Evolutionary conservation across 2,888 invertebrate species (phyloP).

Genomic region (Drosophila niveifrons): DNA sequence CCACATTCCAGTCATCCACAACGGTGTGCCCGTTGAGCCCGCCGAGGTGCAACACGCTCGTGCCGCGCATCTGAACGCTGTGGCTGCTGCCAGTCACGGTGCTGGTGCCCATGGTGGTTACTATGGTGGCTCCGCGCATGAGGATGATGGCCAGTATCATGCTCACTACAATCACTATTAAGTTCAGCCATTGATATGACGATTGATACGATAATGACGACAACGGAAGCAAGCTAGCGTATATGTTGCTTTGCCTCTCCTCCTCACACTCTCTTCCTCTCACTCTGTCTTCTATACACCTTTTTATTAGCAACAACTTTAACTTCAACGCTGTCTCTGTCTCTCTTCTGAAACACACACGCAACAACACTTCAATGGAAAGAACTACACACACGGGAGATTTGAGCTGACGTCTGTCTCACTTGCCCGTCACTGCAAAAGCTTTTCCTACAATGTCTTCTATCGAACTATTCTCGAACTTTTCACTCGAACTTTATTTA

Average conservation of each 20-base stretch:
- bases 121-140: conserved; percentile 71
- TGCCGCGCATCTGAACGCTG: conserved; percentile 84
- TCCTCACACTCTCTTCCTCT: not conserved
- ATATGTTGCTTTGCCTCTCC: conserved; percentile 30
- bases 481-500: conserved; percentile 1
- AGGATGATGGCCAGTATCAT: conserved; percentile 82
- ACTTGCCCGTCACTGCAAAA: conserved; percentile 58
- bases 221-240: conserved; percentile 59
- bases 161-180: conserved; percentile 76
- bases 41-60: conserved; percentile 86
- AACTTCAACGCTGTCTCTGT: conserved; percentile 27
- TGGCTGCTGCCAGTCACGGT: conserved; percentile 83
- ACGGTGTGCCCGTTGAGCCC: conserved; percentile 86
- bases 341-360: conserved; percentile 12
- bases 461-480: not conserved
- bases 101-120: conserved; percentile 65
- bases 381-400: conserved; percentile 61
- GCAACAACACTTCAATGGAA: conserved; percentile 43
- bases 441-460: not conserved
- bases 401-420: conserved; percentile 53
- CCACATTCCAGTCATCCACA: conserved; percentile 85
- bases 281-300: not conserved
- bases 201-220: conserved; percentile 44
- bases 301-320: conserved; percentile 1
- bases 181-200: conserved; percentile 37